A percentile compares a stretch with the other conserved stretches of the same genome.
phyloP scores from a whole-genome alignment of 1,140 invertebrate genomes.

The roundworm (Caenorhabditis elegans) region DNA sequence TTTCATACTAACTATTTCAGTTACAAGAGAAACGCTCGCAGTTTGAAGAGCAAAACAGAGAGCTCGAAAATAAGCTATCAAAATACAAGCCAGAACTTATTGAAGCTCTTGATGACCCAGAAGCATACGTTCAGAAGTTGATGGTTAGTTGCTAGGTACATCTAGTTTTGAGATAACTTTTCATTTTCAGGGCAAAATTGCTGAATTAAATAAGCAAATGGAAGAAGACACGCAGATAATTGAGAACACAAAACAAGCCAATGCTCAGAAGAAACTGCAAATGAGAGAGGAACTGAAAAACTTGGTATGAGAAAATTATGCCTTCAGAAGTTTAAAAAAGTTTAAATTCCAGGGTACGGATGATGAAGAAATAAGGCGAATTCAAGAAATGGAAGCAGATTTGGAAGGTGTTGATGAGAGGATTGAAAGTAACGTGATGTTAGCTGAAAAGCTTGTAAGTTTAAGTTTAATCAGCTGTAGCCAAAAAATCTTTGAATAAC shows the following conservation, averaged over 20 bases:
- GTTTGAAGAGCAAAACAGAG: not conserved
- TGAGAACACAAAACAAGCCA: not conserved
- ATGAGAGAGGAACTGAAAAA: not conserved
- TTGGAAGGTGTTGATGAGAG: not conserved
- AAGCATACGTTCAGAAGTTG: not conserved
- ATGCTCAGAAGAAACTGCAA: not conserved
- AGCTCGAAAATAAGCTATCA: not conserved
- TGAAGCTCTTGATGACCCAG: not conserved
- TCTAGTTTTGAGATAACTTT: not conserved
- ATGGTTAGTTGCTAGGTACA: not conserved
- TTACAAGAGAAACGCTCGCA: not conserved
- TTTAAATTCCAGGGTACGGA: not conserved
- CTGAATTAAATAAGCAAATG: not conserved
- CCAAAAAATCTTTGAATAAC: not conserved
- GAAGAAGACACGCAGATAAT: not conserved
- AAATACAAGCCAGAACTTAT: not conserved
- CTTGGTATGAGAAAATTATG: not conserved
- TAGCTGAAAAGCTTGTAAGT: slow-evolving; percentile 9
- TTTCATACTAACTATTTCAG: not conserved
- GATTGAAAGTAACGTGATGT: not conserved
- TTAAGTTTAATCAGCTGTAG: not conserved
- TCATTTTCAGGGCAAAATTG: not conserved
- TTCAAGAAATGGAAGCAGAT: not conserved
- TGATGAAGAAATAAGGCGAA: not conserved
- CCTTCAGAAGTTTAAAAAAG: not conserved